Evolutionary conservation across 2,113 vertebrate genomes (phyloP).

Genomic region (Megaceryle maxima): DNA sequence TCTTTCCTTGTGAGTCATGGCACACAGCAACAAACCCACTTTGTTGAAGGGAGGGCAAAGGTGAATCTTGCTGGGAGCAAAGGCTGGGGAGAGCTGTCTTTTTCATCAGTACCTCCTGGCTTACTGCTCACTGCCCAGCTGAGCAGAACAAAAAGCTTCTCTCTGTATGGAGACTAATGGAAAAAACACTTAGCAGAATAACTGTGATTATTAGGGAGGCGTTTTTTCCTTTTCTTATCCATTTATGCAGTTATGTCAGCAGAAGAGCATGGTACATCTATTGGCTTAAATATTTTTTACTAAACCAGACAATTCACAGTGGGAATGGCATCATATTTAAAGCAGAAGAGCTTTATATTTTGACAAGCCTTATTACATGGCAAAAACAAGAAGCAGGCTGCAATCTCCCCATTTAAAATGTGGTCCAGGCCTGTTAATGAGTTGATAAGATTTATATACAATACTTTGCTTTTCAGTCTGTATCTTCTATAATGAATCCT

Average conservation of each 20-base stretch:
- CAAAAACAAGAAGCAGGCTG: not conserved
- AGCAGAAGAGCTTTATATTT: not conserved
- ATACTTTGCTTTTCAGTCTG: not conserved
- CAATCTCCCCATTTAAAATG: not conserved
- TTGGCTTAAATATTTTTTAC: slow-evolving; percentile 14
- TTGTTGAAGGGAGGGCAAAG: not conserved
- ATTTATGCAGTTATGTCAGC: not conserved
- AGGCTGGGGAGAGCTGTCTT: not conserved
- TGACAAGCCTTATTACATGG: not conserved
- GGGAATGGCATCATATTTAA: not conserved
- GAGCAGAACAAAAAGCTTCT: not conserved
- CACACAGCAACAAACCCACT: not conserved
- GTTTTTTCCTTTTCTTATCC: not conserved
- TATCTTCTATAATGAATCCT: not conserved
- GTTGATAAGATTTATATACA: not conserved
- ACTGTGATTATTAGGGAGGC: not conserved
- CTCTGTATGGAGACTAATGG: not conserved
- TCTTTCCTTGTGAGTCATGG: not conserved
- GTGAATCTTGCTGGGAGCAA: not conserved
- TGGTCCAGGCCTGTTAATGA: not conserved
- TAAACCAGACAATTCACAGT: not conserved
- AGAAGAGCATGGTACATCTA: not conserved
- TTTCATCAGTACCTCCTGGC: not conserved
- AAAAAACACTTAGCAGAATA: not conserved
- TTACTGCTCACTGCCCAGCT: not conserved